These are phyloP conservation scores for Mus pahari DNA, from an alignment of 2,113 vertebrate species.

Conservation along the genomic window DNA sequence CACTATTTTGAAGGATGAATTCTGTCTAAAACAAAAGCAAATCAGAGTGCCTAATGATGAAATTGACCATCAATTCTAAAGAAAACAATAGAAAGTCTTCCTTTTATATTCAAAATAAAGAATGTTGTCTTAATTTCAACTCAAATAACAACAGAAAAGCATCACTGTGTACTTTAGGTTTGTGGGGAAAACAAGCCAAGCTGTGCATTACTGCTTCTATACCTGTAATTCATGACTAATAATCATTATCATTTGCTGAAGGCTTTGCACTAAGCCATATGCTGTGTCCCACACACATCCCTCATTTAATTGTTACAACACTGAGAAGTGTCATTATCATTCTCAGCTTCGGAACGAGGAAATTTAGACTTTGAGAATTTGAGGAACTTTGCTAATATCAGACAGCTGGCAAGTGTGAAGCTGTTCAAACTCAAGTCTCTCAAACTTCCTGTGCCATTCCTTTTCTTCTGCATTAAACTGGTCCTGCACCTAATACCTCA, in stretches of 20 bases:
- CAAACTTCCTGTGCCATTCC: not conserved
- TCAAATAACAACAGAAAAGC: not conserved
- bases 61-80: not conserved
- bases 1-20: conserved; percentile 12
- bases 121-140: conserved; percentile 3
- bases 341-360: conserved; percentile 32
- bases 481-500: not conserved
- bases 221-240: conserved; percentile 48
- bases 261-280: not conserved
- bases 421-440: not conserved
- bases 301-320: conserved; percentile 10
- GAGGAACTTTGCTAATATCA: not conserved
- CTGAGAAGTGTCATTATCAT: not conserved
- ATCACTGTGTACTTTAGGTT: not conserved
- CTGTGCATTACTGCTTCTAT: not conserved
- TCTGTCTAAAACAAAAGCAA: conserved; percentile 11
- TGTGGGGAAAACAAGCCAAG: not conserved
- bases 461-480: not conserved
- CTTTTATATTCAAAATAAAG: not conserved
- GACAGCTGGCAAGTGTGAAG: conserved; percentile 30
- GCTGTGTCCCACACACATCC: not conserved
- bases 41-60: conserved; percentile 4
- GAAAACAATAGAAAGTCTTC: not conserved
- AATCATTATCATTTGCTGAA: conserved; percentile 18
- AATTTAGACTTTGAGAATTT: conserved; percentile 37